Percentiles rank a stretch among this genome's conserved stretches.
These are phyloP conservation scores for Brachystomella parvula DNA, from an alignment of 1,140 invertebrate species.

Conservation along the genomic window DNA sequence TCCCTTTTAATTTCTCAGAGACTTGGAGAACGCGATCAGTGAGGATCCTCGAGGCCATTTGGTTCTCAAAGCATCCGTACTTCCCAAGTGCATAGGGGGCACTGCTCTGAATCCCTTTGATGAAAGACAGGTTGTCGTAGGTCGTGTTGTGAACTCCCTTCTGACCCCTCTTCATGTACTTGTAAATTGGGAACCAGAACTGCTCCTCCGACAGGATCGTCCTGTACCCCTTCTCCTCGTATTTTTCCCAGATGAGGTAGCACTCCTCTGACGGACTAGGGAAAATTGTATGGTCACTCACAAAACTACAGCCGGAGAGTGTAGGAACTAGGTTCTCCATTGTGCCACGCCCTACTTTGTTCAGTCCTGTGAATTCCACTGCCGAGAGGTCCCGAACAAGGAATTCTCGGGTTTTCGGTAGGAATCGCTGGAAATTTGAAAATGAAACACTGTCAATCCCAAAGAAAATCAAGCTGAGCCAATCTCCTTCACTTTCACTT, in stretches of 20 bases:
- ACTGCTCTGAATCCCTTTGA: neutral
- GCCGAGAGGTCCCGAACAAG: conserved; percentile 41
- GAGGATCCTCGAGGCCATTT: neutral
- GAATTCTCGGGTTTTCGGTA: conserved; percentile 46
- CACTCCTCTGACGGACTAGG: conserved; percentile 47
- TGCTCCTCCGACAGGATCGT: conserved; percentile 48
- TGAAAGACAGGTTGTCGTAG: neutral
- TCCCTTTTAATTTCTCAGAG: neutral
- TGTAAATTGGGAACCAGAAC: neutral
- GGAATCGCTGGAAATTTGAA: conserved; percentile 50
- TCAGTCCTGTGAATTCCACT: neutral
- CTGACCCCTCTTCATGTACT: too few species aligned
- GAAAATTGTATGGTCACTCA: neutral
- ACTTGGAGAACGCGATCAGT: neutral
- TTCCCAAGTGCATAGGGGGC: neutral
- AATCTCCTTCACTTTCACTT: conserved; percentile 21
- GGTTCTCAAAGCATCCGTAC: neutral
- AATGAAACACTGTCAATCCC: conserved; percentile 53
- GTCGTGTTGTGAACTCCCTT: too few species aligned
- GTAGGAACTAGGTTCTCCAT: neutral
- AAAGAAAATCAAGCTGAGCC: conserved; percentile 43
- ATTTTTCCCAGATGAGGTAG: conserved; percentile 70
- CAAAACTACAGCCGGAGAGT: neutral
- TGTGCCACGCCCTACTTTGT: neutral
- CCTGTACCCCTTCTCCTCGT: conserved; percentile 57